These are phyloP conservation scores for Calameuta filiformis DNA, from an alignment of 2,888 invertebrate genomes.

Conservation along the genomic window DNA sequence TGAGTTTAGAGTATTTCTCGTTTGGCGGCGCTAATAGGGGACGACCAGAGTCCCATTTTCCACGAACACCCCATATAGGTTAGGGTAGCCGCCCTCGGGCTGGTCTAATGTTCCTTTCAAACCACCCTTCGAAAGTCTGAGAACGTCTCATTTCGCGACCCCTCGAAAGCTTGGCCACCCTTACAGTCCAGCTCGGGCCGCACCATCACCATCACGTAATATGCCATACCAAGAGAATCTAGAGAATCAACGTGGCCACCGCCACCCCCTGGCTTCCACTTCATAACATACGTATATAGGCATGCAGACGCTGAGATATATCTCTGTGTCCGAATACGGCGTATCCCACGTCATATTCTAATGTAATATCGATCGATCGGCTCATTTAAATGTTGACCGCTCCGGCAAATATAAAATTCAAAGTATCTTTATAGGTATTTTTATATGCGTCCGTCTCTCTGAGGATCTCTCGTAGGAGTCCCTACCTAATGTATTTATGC, in stretches of 20 bases:
- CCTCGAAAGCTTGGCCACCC: slow-evolving; percentile 21
- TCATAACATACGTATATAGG: not conserved
- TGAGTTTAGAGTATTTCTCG: slow-evolving; percentile 28
- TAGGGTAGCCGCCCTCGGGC: slow-evolving; percentile 12
- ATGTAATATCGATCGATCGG: slow-evolving; percentile 52
- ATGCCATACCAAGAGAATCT: not conserved
- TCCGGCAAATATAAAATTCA: slow-evolving; percentile 60
- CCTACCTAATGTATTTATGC: slow-evolving; percentile 59
- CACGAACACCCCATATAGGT: slow-evolving; percentile 1
- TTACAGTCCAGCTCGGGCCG: not conserved
- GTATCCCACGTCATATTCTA: slow-evolving; percentile 34
- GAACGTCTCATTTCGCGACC: slow-evolving; percentile 41
- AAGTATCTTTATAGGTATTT: slow-evolving; percentile 60
- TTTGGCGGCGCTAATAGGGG: slow-evolving; percentile 35
- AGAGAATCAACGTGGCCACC: not conserved
- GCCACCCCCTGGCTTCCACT: not conserved
- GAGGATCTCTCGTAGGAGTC: slow-evolving; percentile 26
- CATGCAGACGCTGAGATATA: not conserved
- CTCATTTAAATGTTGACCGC: slow-evolving; percentile 63
- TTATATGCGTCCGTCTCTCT: slow-evolving; percentile 48
- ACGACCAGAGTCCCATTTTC: slow-evolving; percentile 15
- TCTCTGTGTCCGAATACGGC: not conserved
- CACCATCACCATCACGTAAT: not conserved
- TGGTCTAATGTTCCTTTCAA: slow-evolving; percentile 34
- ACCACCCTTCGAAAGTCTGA: slow-evolving; percentile 39